Conservation (phyloP, 2,797 vertebrate species). For the Lithobates pipiens region DNA sequence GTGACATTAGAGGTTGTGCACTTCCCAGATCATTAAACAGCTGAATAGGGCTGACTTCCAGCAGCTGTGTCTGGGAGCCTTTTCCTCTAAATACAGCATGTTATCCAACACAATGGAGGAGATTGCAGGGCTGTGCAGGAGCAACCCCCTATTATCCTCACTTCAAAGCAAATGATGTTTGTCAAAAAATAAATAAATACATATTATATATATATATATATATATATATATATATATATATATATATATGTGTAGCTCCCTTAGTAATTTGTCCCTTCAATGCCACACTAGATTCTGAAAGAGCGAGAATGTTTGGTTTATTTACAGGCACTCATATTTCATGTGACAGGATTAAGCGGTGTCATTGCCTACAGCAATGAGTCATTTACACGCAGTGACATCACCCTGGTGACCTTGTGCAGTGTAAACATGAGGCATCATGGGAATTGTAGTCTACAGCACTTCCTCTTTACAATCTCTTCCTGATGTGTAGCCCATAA, state of each 20-base stretch:
- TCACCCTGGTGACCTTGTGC: background rate
- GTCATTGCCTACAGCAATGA: background rate
- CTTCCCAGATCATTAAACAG: background rate
- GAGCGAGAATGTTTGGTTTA: background rate
- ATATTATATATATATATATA: no score
- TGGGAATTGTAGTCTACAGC: slow-evolving; percentile 35
- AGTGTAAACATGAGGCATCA: slow-evolving; percentile 1
- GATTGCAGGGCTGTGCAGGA: background rate
- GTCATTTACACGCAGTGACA: background rate
- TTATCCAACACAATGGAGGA: background rate
- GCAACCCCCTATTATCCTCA: background rate
- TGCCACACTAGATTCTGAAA: background rate
- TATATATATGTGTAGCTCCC: no score
- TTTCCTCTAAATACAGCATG: background rate
- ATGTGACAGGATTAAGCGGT: background rate
- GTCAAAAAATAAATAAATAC: no score
- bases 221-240: no score
- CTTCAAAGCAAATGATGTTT: no score
- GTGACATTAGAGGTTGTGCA: background rate
- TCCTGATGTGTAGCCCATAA: slow-evolving; percentile 22
- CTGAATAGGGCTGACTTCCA: background rate
- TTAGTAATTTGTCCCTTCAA: background rate
- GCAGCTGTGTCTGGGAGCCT: background rate
- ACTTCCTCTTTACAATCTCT: slow-evolving; percentile 44
- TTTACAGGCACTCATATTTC: background rate